Conservation (phyloP, 1,140 invertebrate genomes). For the Luehdorfia chinensis region DNA sequence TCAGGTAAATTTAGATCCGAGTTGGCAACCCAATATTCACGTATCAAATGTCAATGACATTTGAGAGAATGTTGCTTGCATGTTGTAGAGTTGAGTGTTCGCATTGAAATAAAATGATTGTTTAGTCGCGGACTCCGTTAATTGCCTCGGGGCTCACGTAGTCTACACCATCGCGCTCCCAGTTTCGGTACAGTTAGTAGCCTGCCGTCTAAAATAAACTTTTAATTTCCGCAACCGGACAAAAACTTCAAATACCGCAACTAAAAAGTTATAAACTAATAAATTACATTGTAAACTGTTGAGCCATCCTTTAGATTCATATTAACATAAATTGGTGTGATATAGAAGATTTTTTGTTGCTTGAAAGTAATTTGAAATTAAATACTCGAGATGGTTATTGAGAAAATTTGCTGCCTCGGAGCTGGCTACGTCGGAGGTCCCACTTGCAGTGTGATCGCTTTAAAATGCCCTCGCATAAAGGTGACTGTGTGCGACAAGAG, state of each 20-base stretch:
- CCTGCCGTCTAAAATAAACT: background rate
- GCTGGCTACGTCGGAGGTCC: conserved; percentile 99
- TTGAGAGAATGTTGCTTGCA: conserved; percentile 6
- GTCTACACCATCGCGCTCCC: background rate
- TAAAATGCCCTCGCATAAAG: conserved; percentile 96
- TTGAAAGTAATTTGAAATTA: background rate
- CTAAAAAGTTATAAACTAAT: conserved; percentile 3
- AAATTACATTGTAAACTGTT: background rate
- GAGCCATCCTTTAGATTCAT: background rate
- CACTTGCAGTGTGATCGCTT: conserved; percentile 97
- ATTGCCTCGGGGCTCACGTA: conserved; percentile 9
- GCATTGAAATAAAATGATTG: conserved; percentile 11
- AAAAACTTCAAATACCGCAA: background rate
- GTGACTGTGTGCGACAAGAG: conserved; percentile 98
- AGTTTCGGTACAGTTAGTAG: background rate
- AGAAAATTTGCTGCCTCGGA: conserved; percentile 97
- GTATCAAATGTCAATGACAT: conserved; percentile 18
- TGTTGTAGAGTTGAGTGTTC: conserved; percentile 13
- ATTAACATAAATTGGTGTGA: background rate
- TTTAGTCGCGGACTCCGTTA: conserved; percentile 5
- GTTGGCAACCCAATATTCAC: too few relatives aligned
- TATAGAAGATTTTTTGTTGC: background rate
- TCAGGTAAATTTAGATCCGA: too few relatives aligned
- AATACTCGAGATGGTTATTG: conserved; percentile 80
- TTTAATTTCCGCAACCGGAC: background rate